Evolutionary conservation across 2,113 vertebrate genomes (phyloP), one percentile per base, ranked within the genome.

Genomic region (Pelecanoides urinatrix): DNA sequence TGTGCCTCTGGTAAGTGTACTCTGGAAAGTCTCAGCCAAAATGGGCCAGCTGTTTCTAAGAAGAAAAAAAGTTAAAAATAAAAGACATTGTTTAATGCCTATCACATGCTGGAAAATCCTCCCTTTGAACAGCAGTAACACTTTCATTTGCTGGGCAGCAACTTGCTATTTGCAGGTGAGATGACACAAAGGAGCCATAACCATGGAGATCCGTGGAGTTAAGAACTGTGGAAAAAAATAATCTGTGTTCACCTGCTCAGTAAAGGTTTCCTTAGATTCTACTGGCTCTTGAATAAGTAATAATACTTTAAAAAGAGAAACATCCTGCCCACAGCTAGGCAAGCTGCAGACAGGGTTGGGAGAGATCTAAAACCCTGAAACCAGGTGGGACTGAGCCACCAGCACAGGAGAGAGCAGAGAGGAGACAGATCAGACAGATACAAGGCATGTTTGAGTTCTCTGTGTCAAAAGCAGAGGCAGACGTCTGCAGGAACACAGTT

Each of bases 371-470:
- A 68, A 47, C 49, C n/a, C 84, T 61, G 72, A 76, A 88, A 45
- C 20, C 42, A 67, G 27, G 2, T 32, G 12, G 16, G 38, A 26
- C 36, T 22, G 27, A 87, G 22, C 6, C 50, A 56, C 6, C 45
- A 74, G 70, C 8, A 6, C 10, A 42, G 29, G 18, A 78, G 36
- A 34, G 25, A 71, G n/a, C 26, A 76, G 53, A 75, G 7, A 47
- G 22, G 13, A 36, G 17, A 32, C 4, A 18, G 36, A 62, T 29
- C 20, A 58, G 40, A 5, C 9, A 47, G 36, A 20, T 8, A 11
- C 0, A 0, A 45, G 21, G 19, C 42, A 76, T 2, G 0, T 26
- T 52, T 58, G 52, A 61, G 40, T 25, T 70, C 36, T 26, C 66
- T 18, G 11, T 55, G 61, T 59, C 40, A 65, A 16, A 42, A 83